phyloP scores from a whole-genome alignment of 2,797 vertebrate genomes.

The Adelosebastes latens region DNA sequence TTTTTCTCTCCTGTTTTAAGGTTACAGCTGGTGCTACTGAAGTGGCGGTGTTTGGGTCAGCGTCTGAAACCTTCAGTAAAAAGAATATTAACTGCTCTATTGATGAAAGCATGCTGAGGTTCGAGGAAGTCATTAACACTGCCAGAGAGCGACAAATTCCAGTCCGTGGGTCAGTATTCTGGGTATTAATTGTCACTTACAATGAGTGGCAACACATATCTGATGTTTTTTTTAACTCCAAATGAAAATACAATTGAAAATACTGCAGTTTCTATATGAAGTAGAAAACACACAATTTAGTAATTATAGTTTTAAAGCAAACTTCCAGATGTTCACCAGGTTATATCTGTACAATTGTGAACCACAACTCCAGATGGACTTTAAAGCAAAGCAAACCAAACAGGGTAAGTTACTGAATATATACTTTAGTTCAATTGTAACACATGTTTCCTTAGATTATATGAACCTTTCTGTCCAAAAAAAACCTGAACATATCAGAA shows the following conservation, averaged over 20 bases:
- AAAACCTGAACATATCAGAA: neutral
- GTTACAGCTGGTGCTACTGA: slow-evolving; percentile 93
- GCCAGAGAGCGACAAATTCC: slow-evolving; percentile 89
- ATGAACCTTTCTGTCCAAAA: neutral
- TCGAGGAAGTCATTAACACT: slow-evolving; percentile 87
- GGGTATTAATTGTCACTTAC: slow-evolving; percentile 8
- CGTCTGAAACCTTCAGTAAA: slow-evolving; percentile 92
- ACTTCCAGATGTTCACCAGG: slow-evolving; percentile 74
- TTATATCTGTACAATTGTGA: slow-evolving; percentile 60
- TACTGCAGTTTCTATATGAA: slow-evolving; percentile 27
- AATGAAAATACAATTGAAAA: slow-evolving; percentile 16
- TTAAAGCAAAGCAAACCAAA: slow-evolving; percentile 31
- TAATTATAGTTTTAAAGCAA: slow-evolving; percentile 69
- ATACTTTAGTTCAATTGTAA: slow-evolving; percentile 11
- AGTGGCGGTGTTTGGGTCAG: slow-evolving; percentile 94
- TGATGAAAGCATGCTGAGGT: slow-evolving; percentile 93
- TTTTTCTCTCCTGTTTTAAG: slow-evolving; percentile 78
- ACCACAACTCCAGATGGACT: slow-evolving; percentile 69
- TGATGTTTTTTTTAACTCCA: neutral
- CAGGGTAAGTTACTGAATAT: slow-evolving; percentile 23
- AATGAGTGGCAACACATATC: slow-evolving; percentile 39
- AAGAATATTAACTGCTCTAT: slow-evolving; percentile 96
- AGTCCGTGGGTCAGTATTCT: slow-evolving; percentile 88
- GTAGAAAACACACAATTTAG: slow-evolving; percentile 43
- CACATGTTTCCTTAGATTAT: slow-evolving; percentile 21